Percentiles rank a stretch among this genome's conserved stretches.
These are phyloP conservation scores for Azemiops feae DNA, from an alignment of 2,113 vertebrate genomes.

Conservation along the genomic window DNA sequence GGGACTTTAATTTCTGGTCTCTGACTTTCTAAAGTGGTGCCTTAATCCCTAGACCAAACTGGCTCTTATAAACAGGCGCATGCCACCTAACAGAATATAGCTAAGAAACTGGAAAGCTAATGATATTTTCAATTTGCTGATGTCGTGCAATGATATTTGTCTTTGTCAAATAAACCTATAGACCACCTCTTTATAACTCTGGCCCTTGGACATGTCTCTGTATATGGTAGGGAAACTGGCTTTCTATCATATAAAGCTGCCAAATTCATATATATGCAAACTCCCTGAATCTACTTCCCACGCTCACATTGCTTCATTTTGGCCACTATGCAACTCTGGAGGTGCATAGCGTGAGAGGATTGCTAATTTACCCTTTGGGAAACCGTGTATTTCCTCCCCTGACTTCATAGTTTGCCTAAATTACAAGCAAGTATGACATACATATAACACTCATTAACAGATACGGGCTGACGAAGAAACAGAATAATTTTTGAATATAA, in stretches of 20 bases:
- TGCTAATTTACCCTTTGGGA: conserved; percentile 10
- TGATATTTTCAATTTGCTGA: background rate
- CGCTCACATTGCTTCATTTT: conserved; percentile 19
- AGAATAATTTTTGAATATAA: background rate
- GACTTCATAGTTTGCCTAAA: conserved; percentile 3
- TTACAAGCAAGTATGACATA: conserved; percentile 14
- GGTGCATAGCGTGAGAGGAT: conserved; percentile 16
- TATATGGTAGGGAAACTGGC: background rate
- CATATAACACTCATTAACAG: background rate
- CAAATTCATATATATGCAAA: conserved; percentile 4
- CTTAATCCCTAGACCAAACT: background rate
- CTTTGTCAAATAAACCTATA: background rate
- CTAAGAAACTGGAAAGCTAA: background rate
- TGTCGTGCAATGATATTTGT: background rate
- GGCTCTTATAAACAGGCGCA: background rate
- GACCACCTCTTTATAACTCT: background rate
- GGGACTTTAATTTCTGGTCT: background rate
- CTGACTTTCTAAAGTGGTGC: background rate
- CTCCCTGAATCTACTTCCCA: conserved; percentile 11
- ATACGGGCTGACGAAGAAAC: background rate
- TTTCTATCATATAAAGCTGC: background rate
- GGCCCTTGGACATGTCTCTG: background rate
- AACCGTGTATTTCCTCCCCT: background rate
- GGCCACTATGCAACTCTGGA: conserved; percentile 15
- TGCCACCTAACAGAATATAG: background rate